Evolutionary conservation across 2,888 invertebrate species (phyloP), one percentile per base, ranked within the genome.

Genomic region (Myopa testacea): DNA sequence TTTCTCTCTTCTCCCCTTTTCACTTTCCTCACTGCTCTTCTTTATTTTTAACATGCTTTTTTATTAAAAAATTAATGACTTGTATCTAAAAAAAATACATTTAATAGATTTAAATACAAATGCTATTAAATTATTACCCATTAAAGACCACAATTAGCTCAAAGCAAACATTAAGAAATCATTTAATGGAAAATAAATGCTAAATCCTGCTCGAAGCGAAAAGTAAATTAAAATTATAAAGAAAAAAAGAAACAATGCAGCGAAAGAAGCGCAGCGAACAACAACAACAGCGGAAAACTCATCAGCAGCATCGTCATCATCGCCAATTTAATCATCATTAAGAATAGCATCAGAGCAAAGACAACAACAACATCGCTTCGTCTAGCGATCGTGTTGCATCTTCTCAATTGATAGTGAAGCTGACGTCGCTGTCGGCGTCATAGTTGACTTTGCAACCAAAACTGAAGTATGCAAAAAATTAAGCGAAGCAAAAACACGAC

Each of bases 391-490:
- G 55, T 65, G 67, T 19, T 19, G 75, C 67, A 67, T 26, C 67
- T 19, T 68, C 38, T 5, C 72, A 37, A 40, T 37, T 60, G 72
- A 38, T 63, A 63, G 63, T 63, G 63, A 63, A 63, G 40, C 50
- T 45, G 50, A 69, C 7, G 19, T 4, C 5, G 26, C 62, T 6
- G 8, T n/a, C n/a, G n/a, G n/a, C n/a, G n/a, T n/a, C n/a, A n/a
- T n/a, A n/a, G n/a, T n/a, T n/a, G n/a, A n/a, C n/a, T n/a, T n/a
- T 50, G 26, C 19, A 72, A 72, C 38, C 8, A 72, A 72, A 72
- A 72, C n/a, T 16, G n/a, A 60, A 72, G 4, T 16, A 19, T n/a
- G n/a, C n/a, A n/a, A 68, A 62, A 62, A 62, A 26, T 26, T 26
- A 62, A 5, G 10, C 19, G 19, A 19, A 67, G 8, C 71, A 71